phyloP scores from a whole-genome alignment of 1,140 invertebrate genomes.

The Anadara kagoshimensis region DNA sequence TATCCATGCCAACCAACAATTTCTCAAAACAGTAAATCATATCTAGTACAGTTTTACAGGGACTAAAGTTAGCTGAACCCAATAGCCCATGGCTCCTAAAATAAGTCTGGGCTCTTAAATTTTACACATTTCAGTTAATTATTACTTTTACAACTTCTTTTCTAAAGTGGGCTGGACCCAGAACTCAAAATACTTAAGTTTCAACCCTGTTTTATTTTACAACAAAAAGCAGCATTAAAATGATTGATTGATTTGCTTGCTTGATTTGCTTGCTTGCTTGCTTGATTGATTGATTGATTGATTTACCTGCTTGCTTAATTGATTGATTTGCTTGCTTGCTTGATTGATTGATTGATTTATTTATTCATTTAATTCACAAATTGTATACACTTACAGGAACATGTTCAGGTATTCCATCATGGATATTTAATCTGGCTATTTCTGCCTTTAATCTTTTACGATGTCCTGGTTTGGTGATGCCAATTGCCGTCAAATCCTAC shows the following conservation, averaged over 20 bases:
- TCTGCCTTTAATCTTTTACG: slow-evolving; percentile 96
- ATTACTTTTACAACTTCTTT: too few species aligned
- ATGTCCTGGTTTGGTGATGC: slow-evolving; percentile 98
- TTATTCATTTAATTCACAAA: not conserved
- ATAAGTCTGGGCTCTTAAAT: too few species aligned
- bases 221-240: too few species aligned
- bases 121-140: too few species aligned
- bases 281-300: not conserved
- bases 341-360: not conserved
- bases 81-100: too few species aligned
- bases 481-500: slow-evolving; percentile 83
- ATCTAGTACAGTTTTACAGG: too few species aligned
- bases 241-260: not conserved
- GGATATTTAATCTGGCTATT: slow-evolving; percentile 94
- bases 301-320: not conserved
- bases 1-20: too few species aligned
- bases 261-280: not conserved
- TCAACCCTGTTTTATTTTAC: too few species aligned
- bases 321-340: not conserved
- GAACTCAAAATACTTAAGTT: too few species aligned
- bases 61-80: too few species aligned
- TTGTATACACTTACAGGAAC: slow-evolving; percentile 65
- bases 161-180: too few species aligned
- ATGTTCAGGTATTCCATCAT: slow-evolving; percentile 81
- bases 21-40: too few species aligned